These are phyloP conservation scores for Rhyzopertha dominica DNA, from an alignment of 1,140 invertebrate genomes.

Conservation along the genomic window DNA sequence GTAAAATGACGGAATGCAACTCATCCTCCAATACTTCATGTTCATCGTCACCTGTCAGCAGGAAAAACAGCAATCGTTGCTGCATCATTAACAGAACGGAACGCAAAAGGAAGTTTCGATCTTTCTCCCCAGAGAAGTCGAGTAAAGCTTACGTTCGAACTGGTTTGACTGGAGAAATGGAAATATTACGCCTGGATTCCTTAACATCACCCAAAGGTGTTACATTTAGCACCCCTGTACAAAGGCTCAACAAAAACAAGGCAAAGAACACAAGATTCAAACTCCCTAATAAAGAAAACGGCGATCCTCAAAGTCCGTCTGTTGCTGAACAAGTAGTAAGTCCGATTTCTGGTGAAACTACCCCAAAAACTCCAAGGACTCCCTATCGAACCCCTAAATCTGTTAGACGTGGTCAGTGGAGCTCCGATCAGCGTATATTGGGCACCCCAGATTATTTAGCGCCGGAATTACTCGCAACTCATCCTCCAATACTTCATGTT, in stretches of 20 bases:
- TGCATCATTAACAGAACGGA: constrained; percentile 28
- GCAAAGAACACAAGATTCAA: constrained; percentile 59
- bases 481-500: constrained; percentile 14
- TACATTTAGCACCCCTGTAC: constrained; percentile 72
- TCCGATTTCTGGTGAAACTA: constrained; percentile 43
- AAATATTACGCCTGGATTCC: constrained; percentile 37
- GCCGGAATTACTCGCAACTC: constrained; percentile 88
- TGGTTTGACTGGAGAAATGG: constrained; percentile 42
- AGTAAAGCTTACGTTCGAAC: constrained; percentile 38
- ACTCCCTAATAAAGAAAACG: constrained; percentile 40
- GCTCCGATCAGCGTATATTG: constrained; percentile 72
- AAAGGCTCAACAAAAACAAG: constrained; percentile 45
- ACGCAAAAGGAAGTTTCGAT: constrained; percentile 38
- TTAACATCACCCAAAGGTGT: constrained; percentile 47
- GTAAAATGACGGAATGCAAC: constrained; percentile 20
- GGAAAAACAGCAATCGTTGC: constrained; percentile 31
- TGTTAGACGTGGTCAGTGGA: constrained; percentile 61
- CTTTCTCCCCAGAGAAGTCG: constrained; percentile 31
- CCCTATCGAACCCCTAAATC: constrained; percentile 86
- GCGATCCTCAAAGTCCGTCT: constrained; percentile 8
- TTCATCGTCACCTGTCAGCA: constrained; percentile 49
- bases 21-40: constrained; percentile 14
- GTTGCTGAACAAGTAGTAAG: constrained; percentile 23
- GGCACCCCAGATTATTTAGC: constrained; percentile 96
- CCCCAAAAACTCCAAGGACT: constrained; percentile 57